Percentiles rank a stretch among this genome's conserved stretches.
Evolutionary conservation across 2,888 invertebrate species (phyloP).

Genomic region (Sphecodes monilicornis): DNA sequence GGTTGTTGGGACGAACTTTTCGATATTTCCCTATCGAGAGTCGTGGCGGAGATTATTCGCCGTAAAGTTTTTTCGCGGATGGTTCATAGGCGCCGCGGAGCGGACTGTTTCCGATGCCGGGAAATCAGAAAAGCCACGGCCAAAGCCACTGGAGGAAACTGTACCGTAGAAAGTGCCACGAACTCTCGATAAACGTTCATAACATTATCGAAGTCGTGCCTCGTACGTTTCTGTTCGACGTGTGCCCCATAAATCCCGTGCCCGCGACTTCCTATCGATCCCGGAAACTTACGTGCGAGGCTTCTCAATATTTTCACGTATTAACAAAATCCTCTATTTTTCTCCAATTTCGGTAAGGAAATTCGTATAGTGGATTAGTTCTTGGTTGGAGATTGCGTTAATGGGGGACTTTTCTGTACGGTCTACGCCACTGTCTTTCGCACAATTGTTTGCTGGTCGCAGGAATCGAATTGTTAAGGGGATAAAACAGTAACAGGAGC

Average conservation of each 20-base stretch:
- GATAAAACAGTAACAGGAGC: no score
- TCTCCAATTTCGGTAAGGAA: background rate
- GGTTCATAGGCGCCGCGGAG: background rate
- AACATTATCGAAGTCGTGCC: conserved; percentile 64
- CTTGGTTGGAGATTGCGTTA: no score
- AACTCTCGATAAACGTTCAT: conserved; percentile 66
- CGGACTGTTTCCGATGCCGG: conserved; percentile 3
- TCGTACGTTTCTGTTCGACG: conserved; percentile 58
- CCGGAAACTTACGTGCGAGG: conserved; percentile 25
- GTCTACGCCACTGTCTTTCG: background rate
- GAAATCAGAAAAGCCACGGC: conserved; percentile 44
- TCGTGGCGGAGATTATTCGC: background rate
- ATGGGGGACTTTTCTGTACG: background rate
- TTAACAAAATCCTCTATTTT: background rate
- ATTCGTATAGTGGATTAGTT: background rate
- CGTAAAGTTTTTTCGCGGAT: background rate
- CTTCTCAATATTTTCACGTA: conserved; percentile 5
- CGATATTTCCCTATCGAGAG: background rate
- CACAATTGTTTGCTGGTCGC: background rate
- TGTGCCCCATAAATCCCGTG: conserved; percentile 62
- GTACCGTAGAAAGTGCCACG: conserved; percentile 49
- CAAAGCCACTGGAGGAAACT: conserved; percentile 21
- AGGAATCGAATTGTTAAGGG: no score
- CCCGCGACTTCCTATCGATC: conserved; percentile 60
- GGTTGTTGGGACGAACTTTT: background rate